A percentile compares a stretch with the other conserved stretches of the same genome.
Conservation (phyloP, 2,888 invertebrate genomes). For the Temnothorax ravouxi region DNA sequence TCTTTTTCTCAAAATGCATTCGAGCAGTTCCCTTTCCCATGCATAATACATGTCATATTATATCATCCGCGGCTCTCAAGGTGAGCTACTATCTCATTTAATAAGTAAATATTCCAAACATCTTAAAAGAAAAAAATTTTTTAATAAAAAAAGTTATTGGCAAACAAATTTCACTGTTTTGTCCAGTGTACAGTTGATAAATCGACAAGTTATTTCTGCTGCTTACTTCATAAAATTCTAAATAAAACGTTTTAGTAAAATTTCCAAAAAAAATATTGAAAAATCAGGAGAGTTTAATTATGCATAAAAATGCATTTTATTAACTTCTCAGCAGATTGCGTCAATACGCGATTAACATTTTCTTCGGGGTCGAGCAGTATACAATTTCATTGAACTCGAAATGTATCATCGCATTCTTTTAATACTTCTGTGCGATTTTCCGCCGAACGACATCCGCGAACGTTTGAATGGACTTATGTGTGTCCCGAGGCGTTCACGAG, state of each 20-base stretch:
- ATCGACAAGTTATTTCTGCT: background rate
- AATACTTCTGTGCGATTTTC: background rate
- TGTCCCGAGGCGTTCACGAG: slow-evolving; percentile 20
- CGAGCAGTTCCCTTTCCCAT: background rate
- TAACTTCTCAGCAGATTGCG: background rate
- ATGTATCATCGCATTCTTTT: background rate
- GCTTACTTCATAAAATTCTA: background rate
- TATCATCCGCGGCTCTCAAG: slow-evolving; percentile 35
- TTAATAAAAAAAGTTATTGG: background rate
- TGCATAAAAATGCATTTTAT: background rate
- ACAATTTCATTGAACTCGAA: background rate
- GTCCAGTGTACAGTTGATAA: background rate
- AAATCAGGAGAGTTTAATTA: background rate
- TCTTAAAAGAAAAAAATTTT: slow-evolving; percentile 3
- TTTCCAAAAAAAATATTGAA: background rate
- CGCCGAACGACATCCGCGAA: background rate
- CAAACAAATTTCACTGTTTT: slow-evolving; percentile 2
- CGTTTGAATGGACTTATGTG: slow-evolving; percentile 20
- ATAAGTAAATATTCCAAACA: background rate
- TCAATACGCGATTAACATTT: background rate
- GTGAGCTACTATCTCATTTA: slow-evolving; percentile 15
- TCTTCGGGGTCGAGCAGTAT: background rate
- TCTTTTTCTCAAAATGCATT: background rate
- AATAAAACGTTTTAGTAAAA: background rate
- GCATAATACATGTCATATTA: slow-evolving; percentile 33